Percentiles rank a stretch among this genome's conserved stretches.
These are phyloP conservation scores for Cantharis nigra DNA, from an alignment of 2,888 invertebrate species.

Conservation along the genomic window DNA sequence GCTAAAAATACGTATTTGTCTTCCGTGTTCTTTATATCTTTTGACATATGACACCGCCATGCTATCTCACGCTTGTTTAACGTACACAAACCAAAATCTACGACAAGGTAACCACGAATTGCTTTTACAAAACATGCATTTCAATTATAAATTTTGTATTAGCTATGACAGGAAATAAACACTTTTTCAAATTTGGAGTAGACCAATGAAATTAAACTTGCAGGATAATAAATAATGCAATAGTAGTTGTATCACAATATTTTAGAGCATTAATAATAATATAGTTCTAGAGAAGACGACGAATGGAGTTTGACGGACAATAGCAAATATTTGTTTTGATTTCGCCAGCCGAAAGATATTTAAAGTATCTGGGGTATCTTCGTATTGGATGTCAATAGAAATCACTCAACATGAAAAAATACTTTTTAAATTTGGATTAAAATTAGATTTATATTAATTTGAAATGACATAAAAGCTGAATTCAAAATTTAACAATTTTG, in stretches of 20 bases:
- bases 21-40: constrained; percentile 48
- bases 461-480: not conserved
- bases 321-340: not conserved
- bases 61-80: constrained; percentile 27
- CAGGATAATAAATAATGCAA: not conserved
- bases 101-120: constrained; percentile 12
- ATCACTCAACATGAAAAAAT: not conserved
- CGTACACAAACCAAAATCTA: constrained; percentile 14
- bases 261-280: not conserved
- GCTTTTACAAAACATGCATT: not conserved
- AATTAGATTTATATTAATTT: not conserved
- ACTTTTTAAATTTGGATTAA: not conserved
- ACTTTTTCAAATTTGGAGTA: not conserved
- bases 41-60: constrained; percentile 45
- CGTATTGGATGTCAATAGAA: not conserved
- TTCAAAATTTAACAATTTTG: constrained; percentile 19
- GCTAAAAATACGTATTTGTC: constrained; percentile 52
- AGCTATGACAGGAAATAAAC: not conserved
- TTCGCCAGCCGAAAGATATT: not conserved
- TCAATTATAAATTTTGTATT: not conserved
- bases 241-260: not conserved
- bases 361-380: not conserved
- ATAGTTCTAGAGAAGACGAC: not conserved
- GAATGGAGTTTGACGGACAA: not conserved
- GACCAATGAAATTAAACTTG: not conserved